Evolutionary conservation across 1,140 invertebrate genomes (phyloP).

Genomic region (Halictus rubicundus): DNA sequence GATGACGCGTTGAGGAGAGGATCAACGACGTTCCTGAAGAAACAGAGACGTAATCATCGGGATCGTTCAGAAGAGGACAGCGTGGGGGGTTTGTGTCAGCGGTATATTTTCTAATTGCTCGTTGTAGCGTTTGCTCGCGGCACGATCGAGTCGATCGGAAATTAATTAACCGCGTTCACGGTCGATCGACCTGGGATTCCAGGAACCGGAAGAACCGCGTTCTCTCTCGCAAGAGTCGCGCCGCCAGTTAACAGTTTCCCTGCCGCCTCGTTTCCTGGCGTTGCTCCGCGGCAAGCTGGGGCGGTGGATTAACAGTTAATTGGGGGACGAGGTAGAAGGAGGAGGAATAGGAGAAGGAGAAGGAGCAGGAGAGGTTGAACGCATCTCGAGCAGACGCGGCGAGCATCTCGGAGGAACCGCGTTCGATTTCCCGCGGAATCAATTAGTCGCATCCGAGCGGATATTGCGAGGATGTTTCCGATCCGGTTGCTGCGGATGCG

Average conservation of each 20-base stretch:
- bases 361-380: conserved; percentile 35
- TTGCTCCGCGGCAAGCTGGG: background rate
- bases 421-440: conserved; percentile 69
- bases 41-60: too few species aligned
- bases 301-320: conserved; percentile 71
- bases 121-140: too few species aligned
- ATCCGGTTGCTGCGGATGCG: background rate
- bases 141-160: background rate
- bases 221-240: background rate
- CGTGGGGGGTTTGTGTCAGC: too few species aligned
- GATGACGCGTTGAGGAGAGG: too few species aligned
- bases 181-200: background rate
- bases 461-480: conserved; percentile 44
- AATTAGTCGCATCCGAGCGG: conserved; percentile 36
- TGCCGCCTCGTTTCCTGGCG: background rate
- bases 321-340: conserved; percentile 17
- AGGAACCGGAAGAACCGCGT: background rate
- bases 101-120: too few species aligned
- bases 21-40: too few species aligned
- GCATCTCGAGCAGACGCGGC: conserved; percentile 39
- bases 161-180: conserved; percentile 10
- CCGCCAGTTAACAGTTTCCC: background rate
- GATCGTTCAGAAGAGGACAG: too few species aligned
- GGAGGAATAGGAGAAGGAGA: too few species aligned
- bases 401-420: conserved; percentile 52